These are phyloP conservation scores for Delichon dasypus DNA, from an alignment of 2,797 vertebrate genomes.

Conservation along the genomic window DNA sequence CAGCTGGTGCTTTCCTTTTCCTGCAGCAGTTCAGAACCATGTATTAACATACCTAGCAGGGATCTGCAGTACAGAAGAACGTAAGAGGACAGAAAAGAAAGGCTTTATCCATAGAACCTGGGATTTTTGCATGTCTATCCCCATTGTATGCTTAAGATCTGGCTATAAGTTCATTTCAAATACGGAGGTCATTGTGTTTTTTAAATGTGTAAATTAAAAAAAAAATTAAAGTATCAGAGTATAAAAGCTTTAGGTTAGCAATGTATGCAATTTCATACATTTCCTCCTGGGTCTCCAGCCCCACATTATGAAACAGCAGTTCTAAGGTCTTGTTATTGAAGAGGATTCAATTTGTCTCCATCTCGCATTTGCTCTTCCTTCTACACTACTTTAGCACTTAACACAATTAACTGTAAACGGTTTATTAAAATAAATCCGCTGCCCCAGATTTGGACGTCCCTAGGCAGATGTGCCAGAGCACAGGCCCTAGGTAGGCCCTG, in stretches of 20 bases:
- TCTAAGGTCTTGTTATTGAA: background rate
- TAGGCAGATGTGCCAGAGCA: background rate
- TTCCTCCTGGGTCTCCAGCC: background rate
- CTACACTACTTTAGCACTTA: constrained; percentile 16
- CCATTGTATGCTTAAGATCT: background rate
- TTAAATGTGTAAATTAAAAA: background rate
- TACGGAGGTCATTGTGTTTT: background rate
- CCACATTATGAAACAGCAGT: background rate
- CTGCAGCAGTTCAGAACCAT: background rate
- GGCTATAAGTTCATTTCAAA: background rate
- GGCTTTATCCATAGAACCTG: background rate
- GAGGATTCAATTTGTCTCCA: background rate
- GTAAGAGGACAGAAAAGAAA: background rate
- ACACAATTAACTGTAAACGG: constrained; percentile 39
- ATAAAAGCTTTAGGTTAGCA: background rate
- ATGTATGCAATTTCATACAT: background rate
- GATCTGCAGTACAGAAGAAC: background rate
- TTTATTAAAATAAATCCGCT: constrained; percentile 47
- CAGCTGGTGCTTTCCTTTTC: background rate
- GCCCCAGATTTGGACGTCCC: background rate
- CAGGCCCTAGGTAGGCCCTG: background rate
- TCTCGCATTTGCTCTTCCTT: background rate
- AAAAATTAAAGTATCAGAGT: background rate
- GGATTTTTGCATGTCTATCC: background rate
- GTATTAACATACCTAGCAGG: background rate